Base-by-base conservation (phyloP, 2,888 invertebrate species). In the Melieria crassipennis region DNA sequence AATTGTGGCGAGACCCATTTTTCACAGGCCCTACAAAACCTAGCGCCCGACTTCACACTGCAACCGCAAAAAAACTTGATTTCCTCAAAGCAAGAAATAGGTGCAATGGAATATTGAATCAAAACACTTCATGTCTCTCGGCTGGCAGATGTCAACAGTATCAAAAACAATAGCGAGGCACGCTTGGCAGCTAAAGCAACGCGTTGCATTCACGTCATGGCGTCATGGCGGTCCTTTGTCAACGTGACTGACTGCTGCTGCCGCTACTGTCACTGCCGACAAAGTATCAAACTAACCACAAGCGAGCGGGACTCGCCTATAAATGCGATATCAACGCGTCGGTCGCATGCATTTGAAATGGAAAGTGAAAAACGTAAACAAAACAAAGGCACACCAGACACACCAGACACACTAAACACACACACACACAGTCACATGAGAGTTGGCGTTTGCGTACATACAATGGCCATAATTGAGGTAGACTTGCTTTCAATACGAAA, bases 321-420 rank as follows among this genome's bases (percentile, higher is more conserved):
- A 5, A 5, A 52, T 52, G 52, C 11, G 30, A 30, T 30, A 30
- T 30, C 30, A 30, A 30, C 30, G 30, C 30, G 30, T 30, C 30
- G 30, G 30, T n/a, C 13, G 52, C 69, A 52, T 69, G 63, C 60
- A 11, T 55, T 11, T 16, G 69, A 71, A 66, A 73, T 71, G 64
- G 71, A 73, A 73, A 73, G 73, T 73, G 73, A 60, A 66, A 65
- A 67, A 68, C 48, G 45, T 62, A 46, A 16, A 61, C 45, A 47
- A 45, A 16, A 70, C 13, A 60, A 5, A 5, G 16, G 11, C 58
- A 52, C 10, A 11, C 10, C 9, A 46, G 9, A 46, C n/a, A 57
- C 47, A 48, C 7, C 5, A 42, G 50, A 58, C 30, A 1, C 30
- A 43, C n/a, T n/a, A n/a, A n/a, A n/a, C 42, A 56, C 16, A 56